Percentiles rank a stretch among this genome's conserved stretches.
phyloP scores from a whole-genome alignment of 2,888 invertebrate genomes.

The Entomobrya multifasciata region DNA sequence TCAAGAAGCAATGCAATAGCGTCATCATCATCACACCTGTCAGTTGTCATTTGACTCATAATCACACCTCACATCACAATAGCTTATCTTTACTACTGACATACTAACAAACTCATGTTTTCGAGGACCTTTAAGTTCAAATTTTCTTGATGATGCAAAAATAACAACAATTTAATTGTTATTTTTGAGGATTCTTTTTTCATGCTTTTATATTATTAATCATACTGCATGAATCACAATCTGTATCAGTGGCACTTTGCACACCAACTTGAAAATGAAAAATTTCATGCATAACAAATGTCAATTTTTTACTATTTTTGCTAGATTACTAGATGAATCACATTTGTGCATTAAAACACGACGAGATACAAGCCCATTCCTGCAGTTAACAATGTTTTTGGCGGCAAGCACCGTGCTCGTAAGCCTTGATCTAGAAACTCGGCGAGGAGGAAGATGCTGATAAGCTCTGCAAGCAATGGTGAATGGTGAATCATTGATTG shows the following conservation, averaged over 20 bases:
- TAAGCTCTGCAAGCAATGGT: background rate
- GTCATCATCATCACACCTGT: no score
- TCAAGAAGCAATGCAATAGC: no score
- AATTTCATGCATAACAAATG: slow-evolving; percentile 17
- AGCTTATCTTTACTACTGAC: no score
- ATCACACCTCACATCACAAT: no score
- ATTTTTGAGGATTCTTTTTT: background rate
- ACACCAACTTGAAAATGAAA: background rate
- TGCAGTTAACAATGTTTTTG: slow-evolving; percentile 19
- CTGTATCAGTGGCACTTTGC: background rate
- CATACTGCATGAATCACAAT: slow-evolving; percentile 18
- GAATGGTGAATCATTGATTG: slow-evolving; percentile 24
- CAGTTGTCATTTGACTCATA: no score
- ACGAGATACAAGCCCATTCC: background rate
- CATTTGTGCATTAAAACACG: background rate
- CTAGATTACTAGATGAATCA: background rate
- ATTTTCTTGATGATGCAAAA: background rate
- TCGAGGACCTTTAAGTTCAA: slow-evolving; percentile 5
- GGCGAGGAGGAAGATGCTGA: slow-evolving; percentile 15
- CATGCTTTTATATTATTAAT: slow-evolving; percentile 5
- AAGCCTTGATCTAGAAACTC: slow-evolving; percentile 66
- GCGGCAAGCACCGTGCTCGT: background rate
- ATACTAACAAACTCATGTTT: no score
- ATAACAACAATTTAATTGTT: background rate
- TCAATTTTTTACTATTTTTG: no score